phyloP scores from a whole-genome alignment of 2,888 invertebrate species.

The Phrixothrix hirtus region DNA sequence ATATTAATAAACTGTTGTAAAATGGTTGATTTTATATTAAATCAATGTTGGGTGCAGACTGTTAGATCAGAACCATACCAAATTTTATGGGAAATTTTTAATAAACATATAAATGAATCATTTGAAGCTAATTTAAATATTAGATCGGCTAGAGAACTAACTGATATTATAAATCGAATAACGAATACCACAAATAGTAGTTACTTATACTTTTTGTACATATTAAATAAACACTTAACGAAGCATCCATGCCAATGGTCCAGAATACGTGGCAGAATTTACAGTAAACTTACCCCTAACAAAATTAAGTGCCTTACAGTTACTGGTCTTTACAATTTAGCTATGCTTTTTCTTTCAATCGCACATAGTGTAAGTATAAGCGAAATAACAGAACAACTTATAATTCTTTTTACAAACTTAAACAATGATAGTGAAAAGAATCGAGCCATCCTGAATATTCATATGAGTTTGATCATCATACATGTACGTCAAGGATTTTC shows the following conservation, averaged over 20 bases:
- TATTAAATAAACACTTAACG: constrained; percentile 46
- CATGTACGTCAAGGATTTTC: constrained; percentile 33
- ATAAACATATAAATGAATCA: constrained; percentile 41
- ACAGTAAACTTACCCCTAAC: constrained; percentile 50
- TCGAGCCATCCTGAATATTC: constrained; percentile 44
- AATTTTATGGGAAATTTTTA: constrained; percentile 52
- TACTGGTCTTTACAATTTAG: constrained; percentile 46
- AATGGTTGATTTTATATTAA: constrained; percentile 43
- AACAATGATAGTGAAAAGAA: constrained; percentile 40
- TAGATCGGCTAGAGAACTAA: constrained; percentile 35
- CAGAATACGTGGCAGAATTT: constrained; percentile 52
- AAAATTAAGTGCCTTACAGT: constrained; percentile 49
- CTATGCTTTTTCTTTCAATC: constrained; percentile 46
- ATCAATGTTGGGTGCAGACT: constrained; percentile 45
- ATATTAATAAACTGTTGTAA: constrained; percentile 41
- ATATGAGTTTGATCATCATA: constrained; percentile 45
- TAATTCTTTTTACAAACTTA: constrained; percentile 42
- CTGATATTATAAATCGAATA: constrained; percentile 37
- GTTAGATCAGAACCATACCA: constrained; percentile 49
- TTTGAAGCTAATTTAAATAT: constrained; percentile 9
- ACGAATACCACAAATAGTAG: constrained; percentile 38
- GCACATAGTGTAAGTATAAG: constrained; percentile 41
- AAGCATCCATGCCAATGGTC: constrained; percentile 50
- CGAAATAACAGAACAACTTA: constrained; percentile 48
- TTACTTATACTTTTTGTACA: constrained; percentile 48